Evolutionary conservation across 1,140 invertebrate species (phyloP), one percentile per base, ranked within the genome.

Genomic region (Drosophila leontia): DNA sequence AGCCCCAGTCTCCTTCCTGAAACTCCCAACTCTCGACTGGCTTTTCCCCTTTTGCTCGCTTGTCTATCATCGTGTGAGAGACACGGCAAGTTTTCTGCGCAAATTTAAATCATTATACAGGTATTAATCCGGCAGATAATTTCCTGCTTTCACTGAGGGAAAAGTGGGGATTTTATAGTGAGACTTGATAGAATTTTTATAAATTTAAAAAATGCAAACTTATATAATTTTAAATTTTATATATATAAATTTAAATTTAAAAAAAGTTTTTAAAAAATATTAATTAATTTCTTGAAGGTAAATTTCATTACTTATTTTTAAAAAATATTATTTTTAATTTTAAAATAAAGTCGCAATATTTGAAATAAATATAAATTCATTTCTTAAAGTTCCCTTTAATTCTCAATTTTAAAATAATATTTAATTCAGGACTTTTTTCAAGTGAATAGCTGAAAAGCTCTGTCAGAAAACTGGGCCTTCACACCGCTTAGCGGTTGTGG

Each of bases 101-200:
- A 64, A 41, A 71, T 87, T 80, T 78, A 63, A 88, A 84, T 90
- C 90, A 84, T 90, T 88, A 81, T 62, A 65, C 78, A 81, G 70
- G 29, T 84, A 80, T 84, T 63, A 88, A 78, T 53, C 55, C 44
- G 7, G 17, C 13, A n/a, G 1, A 15, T 37, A n/a, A 58, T 19
- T 13, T 32, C 19, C 55, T 34, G 50, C 41, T 58, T 77, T 68
- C 81, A 69, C 62, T 37, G 0, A 12, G 12, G 53, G 34, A 69
- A 70, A 35, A 29, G 5, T 0, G 2, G 0, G 19, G 11, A 2
- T 1, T 4, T 13, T 26, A 3, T 13, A 12, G 1, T 5, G 7
- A 7, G 17, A 26, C 15, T 9, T 3, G 23, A 23, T 23, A 1
- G 2, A 23, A 23, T 26, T 29, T 29, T 7, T 29, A 29, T 6